Conservation (phyloP, 2,797 vertebrate genomes). For the Coracias cyanogaster region DNA sequence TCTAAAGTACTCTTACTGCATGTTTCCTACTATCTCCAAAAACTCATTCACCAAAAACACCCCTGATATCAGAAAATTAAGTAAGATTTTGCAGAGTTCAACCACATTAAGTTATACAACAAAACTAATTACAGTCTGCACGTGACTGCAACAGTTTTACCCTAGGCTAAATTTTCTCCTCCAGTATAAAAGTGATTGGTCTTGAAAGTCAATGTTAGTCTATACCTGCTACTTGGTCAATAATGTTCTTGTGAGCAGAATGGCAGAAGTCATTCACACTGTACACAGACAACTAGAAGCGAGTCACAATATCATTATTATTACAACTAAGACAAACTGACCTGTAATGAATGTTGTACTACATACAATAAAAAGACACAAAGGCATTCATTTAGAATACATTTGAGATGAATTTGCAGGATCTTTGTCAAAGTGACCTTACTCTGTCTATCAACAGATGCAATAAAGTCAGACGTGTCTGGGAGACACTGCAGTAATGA, state of each 20-base stretch:
- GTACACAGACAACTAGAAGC: background rate
- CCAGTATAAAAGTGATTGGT: background rate
- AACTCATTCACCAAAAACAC: background rate
- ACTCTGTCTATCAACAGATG: background rate
- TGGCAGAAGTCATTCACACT: background rate
- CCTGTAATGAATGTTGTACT: background rate
- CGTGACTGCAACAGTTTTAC: background rate
- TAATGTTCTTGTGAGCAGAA: background rate
- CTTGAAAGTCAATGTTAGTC: background rate
- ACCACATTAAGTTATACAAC: background rate
- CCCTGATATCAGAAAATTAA: background rate
- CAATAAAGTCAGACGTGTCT: background rate
- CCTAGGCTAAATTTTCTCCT: background rate
- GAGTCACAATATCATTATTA: background rate
- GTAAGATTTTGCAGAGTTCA: background rate
- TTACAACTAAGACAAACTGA: background rate
- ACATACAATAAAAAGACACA: background rate
- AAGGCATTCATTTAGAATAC: background rate
- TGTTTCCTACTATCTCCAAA: background rate
- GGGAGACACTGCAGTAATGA: background rate
- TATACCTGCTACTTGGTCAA: background rate
- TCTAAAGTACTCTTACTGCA: background rate
- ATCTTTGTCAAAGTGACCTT: background rate
- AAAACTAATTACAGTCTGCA: background rate
- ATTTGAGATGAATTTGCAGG: background rate